Evolutionary conservation across 1,140 invertebrate genomes (phyloP).

Genomic region (Megathymus violae): DNA sequence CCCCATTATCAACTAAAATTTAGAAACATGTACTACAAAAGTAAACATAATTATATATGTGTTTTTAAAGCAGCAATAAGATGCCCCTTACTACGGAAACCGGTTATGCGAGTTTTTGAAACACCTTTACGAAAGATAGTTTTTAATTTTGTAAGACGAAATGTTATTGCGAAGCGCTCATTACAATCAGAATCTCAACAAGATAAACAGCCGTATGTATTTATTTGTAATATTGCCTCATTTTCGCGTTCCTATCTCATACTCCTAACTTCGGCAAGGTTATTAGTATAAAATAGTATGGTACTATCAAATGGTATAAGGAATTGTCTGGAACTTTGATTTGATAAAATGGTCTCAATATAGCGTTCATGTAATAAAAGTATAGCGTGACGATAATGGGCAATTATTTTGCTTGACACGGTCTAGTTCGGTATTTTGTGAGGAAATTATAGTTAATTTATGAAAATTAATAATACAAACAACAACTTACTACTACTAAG

Average conservation of each 20-base stretch:
- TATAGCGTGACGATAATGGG: slow-evolving; percentile 4
- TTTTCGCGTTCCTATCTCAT: neutral
- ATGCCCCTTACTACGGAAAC: neutral
- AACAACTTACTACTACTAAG: neutral
- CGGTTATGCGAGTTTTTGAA: slow-evolving; percentile 5
- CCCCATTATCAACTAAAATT: slow-evolving; percentile 50
- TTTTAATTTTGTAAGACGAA: neutral
- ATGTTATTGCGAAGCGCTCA: neutral
- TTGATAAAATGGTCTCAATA: slow-evolving; percentile 5
- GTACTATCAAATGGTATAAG: too few relatives aligned
- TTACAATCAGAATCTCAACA: slow-evolving; percentile 8
- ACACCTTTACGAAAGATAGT: neutral
- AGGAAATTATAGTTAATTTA: neutral
- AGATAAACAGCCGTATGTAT: slow-evolving; percentile 4
- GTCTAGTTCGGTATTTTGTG: neutral
- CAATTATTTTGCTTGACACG: slow-evolving; percentile 1
- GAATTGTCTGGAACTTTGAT: neutral
- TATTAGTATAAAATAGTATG: neutral
- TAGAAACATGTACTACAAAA: slow-evolving; percentile 5
- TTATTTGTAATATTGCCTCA: neutral
- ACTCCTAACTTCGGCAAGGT: neutral
- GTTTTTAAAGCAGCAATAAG: neutral
- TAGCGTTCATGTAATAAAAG: neutral
- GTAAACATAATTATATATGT: too few relatives aligned
- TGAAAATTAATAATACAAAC: neutral